Evolutionary conservation across 2,888 invertebrate species (phyloP).

Genomic region (Diarsia brunnea): DNA sequence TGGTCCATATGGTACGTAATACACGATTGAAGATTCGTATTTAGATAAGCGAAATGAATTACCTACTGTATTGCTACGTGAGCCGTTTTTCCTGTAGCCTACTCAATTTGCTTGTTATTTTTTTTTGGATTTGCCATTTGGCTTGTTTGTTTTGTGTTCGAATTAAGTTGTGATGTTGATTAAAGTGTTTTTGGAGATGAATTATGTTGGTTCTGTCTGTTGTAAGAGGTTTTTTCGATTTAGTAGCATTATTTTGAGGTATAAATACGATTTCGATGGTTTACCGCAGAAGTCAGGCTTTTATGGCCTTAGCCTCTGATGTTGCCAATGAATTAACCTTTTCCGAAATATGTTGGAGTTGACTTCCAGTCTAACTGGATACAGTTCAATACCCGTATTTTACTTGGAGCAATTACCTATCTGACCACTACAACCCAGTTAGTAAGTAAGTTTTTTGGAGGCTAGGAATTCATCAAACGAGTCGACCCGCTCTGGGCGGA

Average conservation of each 20-base stretch:
- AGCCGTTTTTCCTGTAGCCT: slow-evolving; percentile 58
- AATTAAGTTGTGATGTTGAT: not conserved
- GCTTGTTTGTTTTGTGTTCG: slow-evolving; percentile 8
- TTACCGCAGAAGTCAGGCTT: not conserved
- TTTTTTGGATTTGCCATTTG: slow-evolving; percentile 17
- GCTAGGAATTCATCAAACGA: too few species aligned
- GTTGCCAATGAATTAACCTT: not conserved
- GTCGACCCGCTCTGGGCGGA: not conserved
- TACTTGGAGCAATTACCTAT: not conserved
- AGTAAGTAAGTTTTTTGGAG: too few species aligned
- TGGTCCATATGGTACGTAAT: slow-evolving; percentile 57
- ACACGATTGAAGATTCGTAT: slow-evolving; percentile 77
- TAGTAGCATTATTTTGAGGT: not conserved
- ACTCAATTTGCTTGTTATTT: slow-evolving; percentile 48
- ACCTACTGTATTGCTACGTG: slow-evolving; percentile 53
- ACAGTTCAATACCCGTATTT: not conserved
- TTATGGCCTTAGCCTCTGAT: too few species aligned
- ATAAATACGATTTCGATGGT: not conserved
- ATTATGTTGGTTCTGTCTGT: not conserved
- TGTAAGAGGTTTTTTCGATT: not conserved
- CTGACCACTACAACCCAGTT: not conserved
- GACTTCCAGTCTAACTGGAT: not conserved
- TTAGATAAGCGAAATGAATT: slow-evolving; percentile 83
- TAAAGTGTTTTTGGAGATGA: slow-evolving; percentile 7
- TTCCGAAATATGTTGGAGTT: not conserved